Evolutionary conservation across 2,113 vertebrate genomes (phyloP).

Genomic region (Fulica atra): DNA sequence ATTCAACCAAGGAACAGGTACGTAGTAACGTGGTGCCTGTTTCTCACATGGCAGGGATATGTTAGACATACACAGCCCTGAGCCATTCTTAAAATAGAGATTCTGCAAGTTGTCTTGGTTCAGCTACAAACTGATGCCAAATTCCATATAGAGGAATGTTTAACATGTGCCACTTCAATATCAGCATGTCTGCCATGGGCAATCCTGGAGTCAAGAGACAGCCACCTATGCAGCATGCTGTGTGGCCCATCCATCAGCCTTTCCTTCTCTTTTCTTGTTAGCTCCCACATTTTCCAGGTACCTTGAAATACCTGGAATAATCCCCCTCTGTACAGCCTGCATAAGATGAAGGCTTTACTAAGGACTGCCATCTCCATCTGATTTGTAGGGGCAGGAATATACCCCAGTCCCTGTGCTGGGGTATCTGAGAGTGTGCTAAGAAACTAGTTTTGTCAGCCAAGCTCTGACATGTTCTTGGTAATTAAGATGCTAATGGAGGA

Average conservation of each 20-base stretch:
- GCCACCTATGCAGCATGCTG: background rate
- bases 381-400: background rate
- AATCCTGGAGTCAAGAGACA: accelerated
- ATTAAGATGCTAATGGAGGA: background rate
- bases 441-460: background rate
- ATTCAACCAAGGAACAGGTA: background rate
- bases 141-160: background rate
- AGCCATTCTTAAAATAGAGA: background rate
- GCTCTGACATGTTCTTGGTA: background rate
- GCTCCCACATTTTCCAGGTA: background rate
- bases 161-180: background rate
- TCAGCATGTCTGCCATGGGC: accelerated
- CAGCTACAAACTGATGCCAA: background rate
- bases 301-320: background rate
- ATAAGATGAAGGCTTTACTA: background rate
- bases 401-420: background rate
- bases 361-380: background rate
- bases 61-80: accelerated
- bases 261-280: background rate
- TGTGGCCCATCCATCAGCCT: background rate
- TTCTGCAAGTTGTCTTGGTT: background rate
- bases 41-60: background rate
- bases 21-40: background rate
- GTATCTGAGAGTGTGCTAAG: background rate
- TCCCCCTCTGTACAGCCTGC: background rate